Base-by-base conservation (phyloP, 2,113 vertebrate genomes). In the Rhinogobius similis region DNA sequence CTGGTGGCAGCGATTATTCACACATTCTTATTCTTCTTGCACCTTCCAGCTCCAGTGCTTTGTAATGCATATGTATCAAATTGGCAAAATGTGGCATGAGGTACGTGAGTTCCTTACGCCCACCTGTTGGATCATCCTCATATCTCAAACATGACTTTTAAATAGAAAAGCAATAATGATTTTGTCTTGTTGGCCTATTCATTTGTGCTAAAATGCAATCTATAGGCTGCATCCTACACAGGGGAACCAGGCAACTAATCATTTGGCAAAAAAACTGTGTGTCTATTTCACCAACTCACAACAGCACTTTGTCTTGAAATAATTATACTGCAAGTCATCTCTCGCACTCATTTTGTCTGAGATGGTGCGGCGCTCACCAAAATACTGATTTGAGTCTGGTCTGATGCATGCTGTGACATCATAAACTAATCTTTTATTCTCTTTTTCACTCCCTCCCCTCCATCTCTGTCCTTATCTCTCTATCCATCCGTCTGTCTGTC, bases 371-470 rank as follows among this genome's bases (percentile, higher is more conserved):
- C 73, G 41, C 70, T 72, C 81, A 76, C 86, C 74, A 82, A 86
- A 87, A 88, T 82, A 83, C 81, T 76, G 81, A 84, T 87, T 82
- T 76, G 65, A 62, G 79, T 86, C 82, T 85, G 81, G 81, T 73
- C 76, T 85, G 76, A 73, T 84, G 68, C 70, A 4, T 65, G 70
- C 76, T 82, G 82, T 87, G 87, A 86, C 89, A 90, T 88, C 81
- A 81, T 83, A 79, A 76, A 85, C 89, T 89, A 87, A 89, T 90
- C 77, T 85, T 68, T 67, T 80, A 84, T 87, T 86, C 75, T 85
- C 86, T 79, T 83, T 84, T 77, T 75, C 82, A 75, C 59, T 79
- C 53, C 72, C 67, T 62, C 58, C 46, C 70, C 66, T 75, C 68
- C 70, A 27, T 81, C 72, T 43, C 82, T 65, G 64, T 83, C 77